phyloP scores from a whole-genome alignment of 2,113 vertebrate genomes.

The sheep (Ovis aries) region DNA sequence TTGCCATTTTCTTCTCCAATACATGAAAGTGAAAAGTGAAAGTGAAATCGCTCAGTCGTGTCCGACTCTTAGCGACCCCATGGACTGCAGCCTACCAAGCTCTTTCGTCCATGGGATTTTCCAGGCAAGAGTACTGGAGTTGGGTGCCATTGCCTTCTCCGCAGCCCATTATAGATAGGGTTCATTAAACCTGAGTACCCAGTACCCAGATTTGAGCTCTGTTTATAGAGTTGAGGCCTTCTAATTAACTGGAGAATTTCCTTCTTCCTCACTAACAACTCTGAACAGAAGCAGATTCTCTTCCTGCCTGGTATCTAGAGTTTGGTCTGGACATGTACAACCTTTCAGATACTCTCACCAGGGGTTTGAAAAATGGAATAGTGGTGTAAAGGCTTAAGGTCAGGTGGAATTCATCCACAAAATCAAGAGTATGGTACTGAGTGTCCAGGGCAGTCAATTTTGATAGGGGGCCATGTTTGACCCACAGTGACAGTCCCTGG shows the following conservation, averaged over 20 bases:
- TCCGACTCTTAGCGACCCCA: no score
- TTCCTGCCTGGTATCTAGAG: background rate
- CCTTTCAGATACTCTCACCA: background rate
- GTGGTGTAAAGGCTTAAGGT: background rate
- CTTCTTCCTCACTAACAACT: background rate
- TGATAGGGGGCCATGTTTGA: background rate
- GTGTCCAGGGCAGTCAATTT: background rate
- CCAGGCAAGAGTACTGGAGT: no score
- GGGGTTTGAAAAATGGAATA: background rate
- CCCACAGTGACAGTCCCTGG: background rate
- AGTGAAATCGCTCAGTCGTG: no score
- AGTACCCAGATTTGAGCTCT: background rate
- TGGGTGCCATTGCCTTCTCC: no score
- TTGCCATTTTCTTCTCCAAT: no score
- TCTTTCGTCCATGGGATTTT: rapidly evolving
- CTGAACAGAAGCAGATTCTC: background rate
- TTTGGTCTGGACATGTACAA: background rate
- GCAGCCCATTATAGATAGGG: background rate
- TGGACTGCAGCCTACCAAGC: no score
- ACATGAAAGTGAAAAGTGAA: no score
- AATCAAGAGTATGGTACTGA: background rate
- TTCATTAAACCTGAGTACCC: background rate
- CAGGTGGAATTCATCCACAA: background rate
- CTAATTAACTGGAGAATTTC: background rate
- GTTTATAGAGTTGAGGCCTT: background rate